phyloP scores from a whole-genome alignment of 1,140 invertebrate species.

The Gryon sp. region DNA sequence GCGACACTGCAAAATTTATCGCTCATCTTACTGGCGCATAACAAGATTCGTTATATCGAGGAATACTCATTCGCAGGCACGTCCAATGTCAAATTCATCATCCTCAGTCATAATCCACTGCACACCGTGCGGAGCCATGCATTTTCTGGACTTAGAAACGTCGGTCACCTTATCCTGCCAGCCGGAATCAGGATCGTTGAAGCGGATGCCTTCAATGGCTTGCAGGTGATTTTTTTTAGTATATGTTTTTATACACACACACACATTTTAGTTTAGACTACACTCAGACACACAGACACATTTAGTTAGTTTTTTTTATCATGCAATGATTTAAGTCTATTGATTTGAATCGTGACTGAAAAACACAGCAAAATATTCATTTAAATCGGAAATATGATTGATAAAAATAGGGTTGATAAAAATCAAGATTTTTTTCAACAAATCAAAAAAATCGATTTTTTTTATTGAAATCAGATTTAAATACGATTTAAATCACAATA shows the following conservation, averaged over 20 bases:
- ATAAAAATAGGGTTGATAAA: no score
- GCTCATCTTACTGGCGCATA: slow-evolving; percentile 86
- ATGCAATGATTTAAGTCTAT: no score
- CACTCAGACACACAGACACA: no score
- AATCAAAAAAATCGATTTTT: no score
- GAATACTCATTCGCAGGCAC: slow-evolving; percentile 90
- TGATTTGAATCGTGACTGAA: background rate
- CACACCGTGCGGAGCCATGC: slow-evolving; percentile 86
- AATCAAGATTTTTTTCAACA: no score
- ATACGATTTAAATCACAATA: no score
- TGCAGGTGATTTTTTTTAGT: slow-evolving; percentile 73
- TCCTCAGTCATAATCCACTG: slow-evolving; percentile 88
- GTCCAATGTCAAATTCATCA: slow-evolving; percentile 87
- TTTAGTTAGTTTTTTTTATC: no score
- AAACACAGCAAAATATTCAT: no score
- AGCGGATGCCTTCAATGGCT: slow-evolving; percentile 88
- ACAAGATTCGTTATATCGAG: slow-evolving; percentile 88
- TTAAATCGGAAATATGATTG: no score
- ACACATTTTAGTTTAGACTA: background rate
- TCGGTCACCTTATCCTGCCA: slow-evolving; percentile 87
- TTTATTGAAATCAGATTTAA: no score
- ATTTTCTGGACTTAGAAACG: slow-evolving; percentile 89
- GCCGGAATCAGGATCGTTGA: slow-evolving; percentile 87
- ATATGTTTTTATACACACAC: background rate
- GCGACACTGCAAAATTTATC: slow-evolving; percentile 90